Conservation (phyloP, 2,113 vertebrate genomes). For the Mormyrus iriodes region DNA sequence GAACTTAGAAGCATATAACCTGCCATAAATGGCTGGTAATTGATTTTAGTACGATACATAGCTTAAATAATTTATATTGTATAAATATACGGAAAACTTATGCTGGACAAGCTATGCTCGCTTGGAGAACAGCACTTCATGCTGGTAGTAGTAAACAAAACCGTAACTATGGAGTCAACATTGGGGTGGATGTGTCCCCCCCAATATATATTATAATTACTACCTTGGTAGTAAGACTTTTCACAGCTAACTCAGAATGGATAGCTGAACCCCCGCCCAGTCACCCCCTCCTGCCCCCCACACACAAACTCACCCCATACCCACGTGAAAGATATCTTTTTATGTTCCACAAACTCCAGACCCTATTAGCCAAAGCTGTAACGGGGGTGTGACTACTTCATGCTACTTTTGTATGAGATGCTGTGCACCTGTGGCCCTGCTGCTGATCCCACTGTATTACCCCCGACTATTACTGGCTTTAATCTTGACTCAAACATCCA, state of each 20-base stretch:
- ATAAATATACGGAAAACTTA: not conserved
- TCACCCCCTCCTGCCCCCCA: not conserved
- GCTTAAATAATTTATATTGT: not conserved
- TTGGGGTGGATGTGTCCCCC: not conserved
- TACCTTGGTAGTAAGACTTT: not conserved
- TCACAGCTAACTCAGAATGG: not conserved
- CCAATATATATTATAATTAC: not conserved
- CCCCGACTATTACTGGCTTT: not conserved
- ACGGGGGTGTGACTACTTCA: not conserved
- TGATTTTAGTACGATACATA: not conserved
- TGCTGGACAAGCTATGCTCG: not conserved
- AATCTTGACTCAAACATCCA: not conserved
- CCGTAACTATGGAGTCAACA: not conserved
- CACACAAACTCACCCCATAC: not conserved
- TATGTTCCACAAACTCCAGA: not conserved
- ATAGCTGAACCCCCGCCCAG: not conserved
- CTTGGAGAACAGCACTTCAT: not conserved
- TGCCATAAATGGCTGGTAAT: not conserved
- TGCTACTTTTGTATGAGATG: not conserved
- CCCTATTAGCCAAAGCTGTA: not conserved
- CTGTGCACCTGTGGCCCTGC: not conserved
- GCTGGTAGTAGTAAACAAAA: not conserved
- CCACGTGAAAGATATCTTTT: not conserved
- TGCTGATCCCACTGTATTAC: not conserved
- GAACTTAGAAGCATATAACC: not conserved